A percentile compares a stretch with the other conserved stretches of the same genome.
phyloP scores from a whole-genome alignment of 2,888 invertebrate genomes.

The Rhogogaster chlorosoma region DNA sequence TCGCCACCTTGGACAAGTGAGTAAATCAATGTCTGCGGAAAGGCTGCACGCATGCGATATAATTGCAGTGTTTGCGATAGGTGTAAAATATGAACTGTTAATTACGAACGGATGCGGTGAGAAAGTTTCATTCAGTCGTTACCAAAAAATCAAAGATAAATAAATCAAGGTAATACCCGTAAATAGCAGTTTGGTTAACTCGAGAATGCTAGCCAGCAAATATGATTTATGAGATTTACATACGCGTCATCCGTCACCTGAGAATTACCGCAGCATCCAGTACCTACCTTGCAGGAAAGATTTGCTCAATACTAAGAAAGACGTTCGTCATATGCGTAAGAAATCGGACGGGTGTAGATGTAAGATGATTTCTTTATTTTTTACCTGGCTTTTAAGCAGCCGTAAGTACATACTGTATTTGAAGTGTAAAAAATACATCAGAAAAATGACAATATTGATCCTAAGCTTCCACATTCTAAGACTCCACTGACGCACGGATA shows the following conservation, averaged over 20 bases:
- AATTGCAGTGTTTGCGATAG: background rate
- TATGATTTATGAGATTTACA: conserved; percentile 23
- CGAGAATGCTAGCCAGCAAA: conserved; percentile 22
- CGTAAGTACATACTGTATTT: conserved; percentile 9
- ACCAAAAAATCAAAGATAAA: background rate
- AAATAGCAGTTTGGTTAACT: conserved; percentile 15
- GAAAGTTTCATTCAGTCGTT: background rate
- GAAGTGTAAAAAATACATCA: conserved; percentile 39
- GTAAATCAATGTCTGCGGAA: conserved; percentile 12
- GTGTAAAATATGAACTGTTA: conserved; percentile 4
- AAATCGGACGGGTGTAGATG: background rate
- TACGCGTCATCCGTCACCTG: conserved; percentile 36
- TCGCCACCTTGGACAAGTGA: background rate
- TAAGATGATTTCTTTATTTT: conserved; percentile 5
- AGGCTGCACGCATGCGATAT: background rate
- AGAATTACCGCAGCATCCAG: background rate
- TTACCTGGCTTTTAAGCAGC: background rate
- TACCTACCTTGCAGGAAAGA: background rate
- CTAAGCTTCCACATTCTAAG: conserved; percentile 29
- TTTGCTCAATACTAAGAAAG: background rate
- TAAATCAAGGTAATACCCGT: conserved; percentile 15
- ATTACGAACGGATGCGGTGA: conserved; percentile 3
- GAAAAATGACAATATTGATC: conserved; percentile 45
- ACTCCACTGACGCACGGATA: conserved; percentile 25
- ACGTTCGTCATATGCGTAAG: conserved; percentile 1